Evolutionary conservation across 2,797 vertebrate genomes (phyloP), one percentile per base, ranked within the genome.

Genomic region (Choloepus didactylus): DNA sequence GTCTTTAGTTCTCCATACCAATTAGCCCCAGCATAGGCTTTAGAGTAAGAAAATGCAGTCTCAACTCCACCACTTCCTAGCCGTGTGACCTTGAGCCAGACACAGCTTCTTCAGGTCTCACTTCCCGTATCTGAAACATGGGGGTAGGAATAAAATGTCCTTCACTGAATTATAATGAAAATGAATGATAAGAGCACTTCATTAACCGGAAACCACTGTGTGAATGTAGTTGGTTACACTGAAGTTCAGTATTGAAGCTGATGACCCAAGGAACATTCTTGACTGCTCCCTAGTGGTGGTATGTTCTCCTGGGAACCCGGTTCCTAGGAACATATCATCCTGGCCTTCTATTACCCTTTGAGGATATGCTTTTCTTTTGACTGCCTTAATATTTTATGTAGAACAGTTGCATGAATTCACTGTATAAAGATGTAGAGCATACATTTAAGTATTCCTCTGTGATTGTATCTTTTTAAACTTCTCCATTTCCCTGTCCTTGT

Each of bases 271-370:
- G 35, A 88, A 15, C 27, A 64, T 75, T 23, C 91, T 95, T 66
- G 94, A 64, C 91, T 94, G 83, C 93, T 41, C 86, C 94, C 92
- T 95, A 67, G 84, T 66, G 93, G 87, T 66, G 9, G 14, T 35
- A 54, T 41, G 0, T 51, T 86, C 84, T 88, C 27, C 23, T 62
- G 56, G 54, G 56, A 14, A 9, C 7, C 18, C 4, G 4, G 18
- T 18, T 76, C 67, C 27, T 64, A 25, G 73, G 88, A 80, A 62
- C 60, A 66, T 66, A 70, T 82, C 38, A 4, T 51, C 66, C n/a
- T 35, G 16, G 18, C 19, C 93, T 70, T 27, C 38, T 44, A 51
- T 76, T n/a, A 41, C 31, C 7, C 21, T 88, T 56, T 60, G n/a
- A 87, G 59, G 27, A 51, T 1, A 75, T 18, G 25, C 21, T 86